These are phyloP conservation scores for Urosaurus nigricauda DNA, from an alignment of 2,797 vertebrate genomes.

Conservation along the genomic window DNA sequence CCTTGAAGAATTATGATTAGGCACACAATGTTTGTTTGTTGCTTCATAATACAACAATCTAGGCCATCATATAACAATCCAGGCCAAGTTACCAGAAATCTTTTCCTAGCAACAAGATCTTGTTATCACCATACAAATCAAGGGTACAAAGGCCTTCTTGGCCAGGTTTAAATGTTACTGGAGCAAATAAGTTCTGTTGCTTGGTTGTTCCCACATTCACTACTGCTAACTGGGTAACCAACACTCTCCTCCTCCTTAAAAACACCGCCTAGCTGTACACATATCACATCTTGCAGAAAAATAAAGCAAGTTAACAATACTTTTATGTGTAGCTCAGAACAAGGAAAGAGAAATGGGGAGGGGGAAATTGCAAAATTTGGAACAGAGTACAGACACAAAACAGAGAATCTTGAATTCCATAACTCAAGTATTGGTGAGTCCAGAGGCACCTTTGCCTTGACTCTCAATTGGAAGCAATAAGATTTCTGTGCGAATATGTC, in stretches of 20 bases:
- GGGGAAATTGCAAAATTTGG: conserved; percentile 9
- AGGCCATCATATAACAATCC: not conserved
- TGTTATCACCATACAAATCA: not conserved
- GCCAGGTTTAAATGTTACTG: not conserved
- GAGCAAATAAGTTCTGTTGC: conserved; percentile 8
- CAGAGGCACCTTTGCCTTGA: not conserved
- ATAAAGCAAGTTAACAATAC: accelerated
- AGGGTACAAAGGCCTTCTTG: not conserved
- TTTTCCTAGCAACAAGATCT: not conserved
- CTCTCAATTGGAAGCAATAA: not conserved
- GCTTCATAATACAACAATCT: not conserved
- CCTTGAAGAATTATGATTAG: not conserved
- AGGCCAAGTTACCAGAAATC: not conserved
- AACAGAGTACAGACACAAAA: not conserved
- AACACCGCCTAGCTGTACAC: accelerated
- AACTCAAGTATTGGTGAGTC: not conserved
- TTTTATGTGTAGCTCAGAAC: not conserved
- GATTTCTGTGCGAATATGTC: not conserved
- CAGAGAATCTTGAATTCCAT: not conserved
- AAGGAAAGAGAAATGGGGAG: not conserved
- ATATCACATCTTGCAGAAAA: not conserved
- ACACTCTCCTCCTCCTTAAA: not conserved
- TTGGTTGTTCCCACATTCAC: not conserved
- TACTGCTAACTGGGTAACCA: not conserved
- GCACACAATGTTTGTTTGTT: not conserved